These are phyloP conservation scores for Podargus strigoides DNA, from an alignment of 2,797 vertebrate species.

Conservation along the genomic window DNA sequence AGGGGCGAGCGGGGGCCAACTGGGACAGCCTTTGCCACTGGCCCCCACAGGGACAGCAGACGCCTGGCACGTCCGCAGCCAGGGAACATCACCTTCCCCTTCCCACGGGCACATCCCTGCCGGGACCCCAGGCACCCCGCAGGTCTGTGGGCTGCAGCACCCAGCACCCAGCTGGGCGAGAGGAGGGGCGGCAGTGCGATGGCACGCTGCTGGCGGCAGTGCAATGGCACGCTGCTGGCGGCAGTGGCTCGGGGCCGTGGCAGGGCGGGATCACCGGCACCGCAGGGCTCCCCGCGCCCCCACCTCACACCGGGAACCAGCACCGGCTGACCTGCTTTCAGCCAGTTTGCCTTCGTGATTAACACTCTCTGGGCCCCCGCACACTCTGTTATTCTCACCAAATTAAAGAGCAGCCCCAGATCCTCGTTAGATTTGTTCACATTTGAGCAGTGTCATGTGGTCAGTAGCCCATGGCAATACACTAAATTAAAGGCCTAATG, in stretches of 20 bases:
- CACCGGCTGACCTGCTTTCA: slow-evolving; percentile 60
- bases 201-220: not conserved
- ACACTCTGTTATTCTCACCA: slow-evolving; percentile 67
- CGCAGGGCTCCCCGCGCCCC: accelerated
- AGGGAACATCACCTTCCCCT: not conserved
- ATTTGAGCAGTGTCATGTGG: slow-evolving; percentile 78
- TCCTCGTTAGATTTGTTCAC: slow-evolving; percentile 83
- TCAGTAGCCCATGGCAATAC: slow-evolving; percentile 86
- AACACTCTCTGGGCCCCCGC: slow-evolving; percentile 49
- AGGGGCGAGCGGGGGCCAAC: not conserved
- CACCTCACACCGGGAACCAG: not conserved
- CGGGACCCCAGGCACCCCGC: accelerated
- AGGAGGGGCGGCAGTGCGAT: not conserved
- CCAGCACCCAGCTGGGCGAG: not conserved
- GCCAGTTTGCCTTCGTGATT: slow-evolving; percentile 66
- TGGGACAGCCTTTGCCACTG: not conserved
- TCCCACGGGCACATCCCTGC: not conserved
- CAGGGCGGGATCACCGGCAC: accelerated
- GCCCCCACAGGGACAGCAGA: not conserved
- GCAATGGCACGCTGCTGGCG: accelerated
- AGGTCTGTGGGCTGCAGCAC: accelerated
- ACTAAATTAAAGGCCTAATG: slow-evolving; percentile 94
- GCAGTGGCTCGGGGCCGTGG: accelerated
- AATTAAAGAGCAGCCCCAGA: slow-evolving; percentile 79
- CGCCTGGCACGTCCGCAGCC: not conserved